Evolutionary conservation across 2,888 invertebrate species (phyloP).

Genomic region (Herminia tarsipennalis): DNA sequence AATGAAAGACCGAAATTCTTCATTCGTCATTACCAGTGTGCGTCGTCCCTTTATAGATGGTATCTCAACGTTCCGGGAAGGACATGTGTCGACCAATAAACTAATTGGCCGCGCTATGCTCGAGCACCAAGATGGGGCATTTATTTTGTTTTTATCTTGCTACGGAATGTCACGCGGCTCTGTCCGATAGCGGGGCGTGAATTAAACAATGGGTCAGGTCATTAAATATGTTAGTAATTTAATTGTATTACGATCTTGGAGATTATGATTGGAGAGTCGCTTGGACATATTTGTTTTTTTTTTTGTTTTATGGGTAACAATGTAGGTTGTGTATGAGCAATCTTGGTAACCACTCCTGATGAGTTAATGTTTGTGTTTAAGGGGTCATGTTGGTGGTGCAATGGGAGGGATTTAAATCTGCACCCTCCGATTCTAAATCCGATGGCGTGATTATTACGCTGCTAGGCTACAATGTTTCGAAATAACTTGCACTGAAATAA

Average conservation of each 20-base stretch:
- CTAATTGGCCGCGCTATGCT: slow-evolving; percentile 80
- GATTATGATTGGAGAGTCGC: not conserved
- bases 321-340: too few species aligned
- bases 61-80: slow-evolving; percentile 79
- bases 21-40: slow-evolving; percentile 22
- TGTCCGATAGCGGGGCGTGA: slow-evolving; percentile 10
- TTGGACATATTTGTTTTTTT: too few species aligned
- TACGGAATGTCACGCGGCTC: slow-evolving; percentile 29
- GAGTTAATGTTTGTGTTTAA: too few species aligned
- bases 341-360: too few species aligned
- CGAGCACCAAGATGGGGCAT: slow-evolving; percentile 59
- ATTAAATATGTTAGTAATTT: slow-evolving; percentile 16
- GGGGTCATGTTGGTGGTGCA: too few species aligned
- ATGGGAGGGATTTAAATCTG: too few species aligned
- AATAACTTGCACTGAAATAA: too few species aligned
- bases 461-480: too few species aligned
- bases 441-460: too few species aligned
- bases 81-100: slow-evolving; percentile 83
- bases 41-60: slow-evolving; percentile 56
- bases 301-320: too few species aligned
- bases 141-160: slow-evolving; percentile 61
- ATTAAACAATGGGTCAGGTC: slow-evolving; percentile 38
- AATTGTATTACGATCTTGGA: not conserved
- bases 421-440: too few species aligned
- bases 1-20: slow-evolving; percentile 6